Percentiles rank a stretch among this genome's conserved stretches.
These are phyloP conservation scores for Silvanus unidentatus DNA, from an alignment of 2,888 invertebrate species.

Conservation along the genomic window DNA sequence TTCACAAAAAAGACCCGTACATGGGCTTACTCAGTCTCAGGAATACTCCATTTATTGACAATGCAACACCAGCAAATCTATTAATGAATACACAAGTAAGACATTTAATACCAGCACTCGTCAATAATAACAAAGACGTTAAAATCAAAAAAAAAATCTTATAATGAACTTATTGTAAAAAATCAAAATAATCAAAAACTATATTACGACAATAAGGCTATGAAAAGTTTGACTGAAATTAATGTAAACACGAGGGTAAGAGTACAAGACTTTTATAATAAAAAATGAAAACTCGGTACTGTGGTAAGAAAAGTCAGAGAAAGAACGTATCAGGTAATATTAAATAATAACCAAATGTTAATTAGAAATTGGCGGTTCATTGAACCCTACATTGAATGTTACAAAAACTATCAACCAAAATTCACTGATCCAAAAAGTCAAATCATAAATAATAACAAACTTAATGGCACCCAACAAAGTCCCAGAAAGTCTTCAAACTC, in stretches of 20 bases:
- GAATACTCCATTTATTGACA: slow-evolving; percentile 18
- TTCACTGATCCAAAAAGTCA: no score
- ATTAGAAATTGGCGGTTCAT: slow-evolving; percentile 8
- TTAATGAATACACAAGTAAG: slow-evolving; percentile 23
- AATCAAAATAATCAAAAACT: slow-evolving; percentile 3
- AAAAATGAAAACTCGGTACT: slow-evolving; percentile 5
- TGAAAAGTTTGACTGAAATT: slow-evolving; percentile 1
- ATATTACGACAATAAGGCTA: slow-evolving; percentile 5
- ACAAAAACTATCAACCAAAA: no score
- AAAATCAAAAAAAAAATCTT: not conserved
- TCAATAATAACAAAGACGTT: not conserved
- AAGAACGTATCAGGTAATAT: slow-evolving; percentile 4
- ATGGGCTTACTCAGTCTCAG: slow-evolving; percentile 18
- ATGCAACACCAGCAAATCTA: slow-evolving; percentile 20
- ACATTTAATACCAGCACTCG: slow-evolving; percentile 4
- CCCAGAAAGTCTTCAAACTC: no score
- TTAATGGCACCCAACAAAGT: no score
- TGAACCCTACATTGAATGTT: not conserved
- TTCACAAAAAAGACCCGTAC: slow-evolving; percentile 18
- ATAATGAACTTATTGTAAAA: slow-evolving; percentile 4
- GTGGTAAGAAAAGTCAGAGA: slow-evolving; percentile 3
- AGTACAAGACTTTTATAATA: slow-evolving; percentile 1
- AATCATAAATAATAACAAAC: no score
- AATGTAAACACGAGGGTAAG: not conserved
- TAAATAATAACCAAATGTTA: slow-evolving; percentile 5